These are phyloP conservation scores for Neoitamus cyanurus DNA, from an alignment of 2,888 invertebrate species.

Conservation along the genomic window DNA sequence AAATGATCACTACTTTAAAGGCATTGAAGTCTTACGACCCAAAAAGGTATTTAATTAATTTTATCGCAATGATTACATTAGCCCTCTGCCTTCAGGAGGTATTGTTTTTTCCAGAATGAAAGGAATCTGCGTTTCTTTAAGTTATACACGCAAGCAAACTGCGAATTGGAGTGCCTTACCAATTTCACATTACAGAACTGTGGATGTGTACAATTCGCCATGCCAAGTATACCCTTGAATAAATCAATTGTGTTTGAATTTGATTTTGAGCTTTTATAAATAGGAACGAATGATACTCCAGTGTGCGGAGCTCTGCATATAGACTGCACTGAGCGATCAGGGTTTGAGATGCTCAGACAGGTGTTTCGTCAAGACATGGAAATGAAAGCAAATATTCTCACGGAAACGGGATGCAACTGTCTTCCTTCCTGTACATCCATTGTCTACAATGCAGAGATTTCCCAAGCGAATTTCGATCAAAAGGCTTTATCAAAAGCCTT, in stretches of 20 bases:
- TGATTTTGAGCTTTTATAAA: background rate
- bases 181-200: constrained; percentile 72
- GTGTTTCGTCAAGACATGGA: constrained; percentile 57
- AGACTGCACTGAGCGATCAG: constrained; percentile 62
- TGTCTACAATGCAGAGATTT: constrained; percentile 74
- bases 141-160: constrained; percentile 75
- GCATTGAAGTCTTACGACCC: constrained; percentile 71
- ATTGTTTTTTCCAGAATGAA: constrained; percentile 73
- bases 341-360: constrained; percentile 60
- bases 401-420: constrained; percentile 67
- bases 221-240: constrained; percentile 65
- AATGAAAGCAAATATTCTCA: background rate
- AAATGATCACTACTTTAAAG: constrained; percentile 76
- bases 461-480: constrained; percentile 70
- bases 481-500: constrained; percentile 63
- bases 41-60: constrained; percentile 56
- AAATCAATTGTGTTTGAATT: background rate
- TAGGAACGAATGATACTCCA: constrained; percentile 61
- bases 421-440: constrained; percentile 74
- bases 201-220: constrained; percentile 73
- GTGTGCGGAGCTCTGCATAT: constrained; percentile 64
- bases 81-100: constrained; percentile 62
- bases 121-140: constrained; percentile 71
- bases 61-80: background rate
- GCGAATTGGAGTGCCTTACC: constrained; percentile 74